Conservation (phyloP, 92 coral and sea anemone species). For the Porites divaricata region DNA sequence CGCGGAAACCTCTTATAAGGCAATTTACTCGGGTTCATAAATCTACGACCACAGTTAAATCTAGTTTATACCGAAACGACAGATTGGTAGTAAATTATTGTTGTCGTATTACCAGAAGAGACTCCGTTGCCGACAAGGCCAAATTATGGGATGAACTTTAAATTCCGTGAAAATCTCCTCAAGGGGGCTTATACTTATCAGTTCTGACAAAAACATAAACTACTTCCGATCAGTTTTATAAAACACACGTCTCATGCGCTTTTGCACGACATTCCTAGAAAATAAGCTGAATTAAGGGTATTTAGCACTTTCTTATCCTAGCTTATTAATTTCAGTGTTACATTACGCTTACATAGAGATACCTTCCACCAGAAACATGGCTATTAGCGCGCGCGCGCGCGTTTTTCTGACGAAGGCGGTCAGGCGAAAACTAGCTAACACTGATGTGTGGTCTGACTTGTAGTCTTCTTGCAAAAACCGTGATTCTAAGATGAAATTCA, state of each 20-base stretch:
- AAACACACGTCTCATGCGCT: not conserved
- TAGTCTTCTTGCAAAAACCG: not conserved
- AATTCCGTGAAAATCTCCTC: not conserved
- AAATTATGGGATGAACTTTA: not conserved
- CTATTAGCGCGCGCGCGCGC: not conserved
- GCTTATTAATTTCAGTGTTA: not conserved
- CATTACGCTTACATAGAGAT: not conserved
- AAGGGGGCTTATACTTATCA: constrained; percentile 7
- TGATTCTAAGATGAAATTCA: not conserved
- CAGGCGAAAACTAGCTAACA: constrained; percentile 2
- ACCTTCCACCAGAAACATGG: not conserved
- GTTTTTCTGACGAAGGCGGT: not conserved
- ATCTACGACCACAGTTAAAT: not conserved
- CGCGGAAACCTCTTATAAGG: not conserved
- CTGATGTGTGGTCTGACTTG: no score
- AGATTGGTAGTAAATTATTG: not conserved
- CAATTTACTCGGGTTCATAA: not conserved
- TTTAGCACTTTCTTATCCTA: not conserved
- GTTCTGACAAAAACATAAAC: not conserved
- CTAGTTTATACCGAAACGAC: constrained; percentile 9
- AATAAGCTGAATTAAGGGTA: not conserved
- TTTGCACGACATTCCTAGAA: not conserved
- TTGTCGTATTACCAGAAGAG: not conserved
- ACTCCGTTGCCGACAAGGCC: not conserved
- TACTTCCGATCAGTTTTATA: not conserved